These are phyloP conservation scores for Carpatolechia fugitivella DNA, from an alignment of 2,888 invertebrate genomes.

Conservation along the genomic window DNA sequence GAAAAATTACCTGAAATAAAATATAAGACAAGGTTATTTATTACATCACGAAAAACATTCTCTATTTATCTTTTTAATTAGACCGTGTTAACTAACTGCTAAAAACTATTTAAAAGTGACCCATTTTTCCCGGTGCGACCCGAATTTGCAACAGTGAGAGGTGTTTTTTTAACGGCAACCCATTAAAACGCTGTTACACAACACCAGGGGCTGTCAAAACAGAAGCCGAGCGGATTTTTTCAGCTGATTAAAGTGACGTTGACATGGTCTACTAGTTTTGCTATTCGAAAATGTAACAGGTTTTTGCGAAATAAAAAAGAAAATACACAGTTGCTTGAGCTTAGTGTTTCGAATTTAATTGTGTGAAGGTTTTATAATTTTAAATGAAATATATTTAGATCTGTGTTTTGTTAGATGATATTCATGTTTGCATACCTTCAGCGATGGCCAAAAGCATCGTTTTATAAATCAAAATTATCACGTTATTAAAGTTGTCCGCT, in stretches of 20 bases:
- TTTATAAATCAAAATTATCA: neutral
- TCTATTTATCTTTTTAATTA: conserved; percentile 51
- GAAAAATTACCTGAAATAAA: conserved; percentile 62
- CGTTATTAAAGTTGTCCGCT: neutral
- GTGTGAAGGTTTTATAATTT: conserved; percentile 6
- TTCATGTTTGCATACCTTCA: neutral
- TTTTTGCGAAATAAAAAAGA: conserved; percentile 16
- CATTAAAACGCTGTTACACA: conserved; percentile 67
- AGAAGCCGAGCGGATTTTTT: conserved; percentile 47
- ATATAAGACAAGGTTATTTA: conserved; percentile 48
- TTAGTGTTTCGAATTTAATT: neutral
- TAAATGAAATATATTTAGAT: neutral
- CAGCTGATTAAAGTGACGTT: conserved; percentile 37
- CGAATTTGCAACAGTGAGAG: conserved; percentile 62
- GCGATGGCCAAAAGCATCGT: neutral
- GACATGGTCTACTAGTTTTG: conserved; percentile 41
- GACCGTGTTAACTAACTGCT: conserved; percentile 66
- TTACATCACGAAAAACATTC: conserved; percentile 11
- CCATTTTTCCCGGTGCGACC: conserved; percentile 63
- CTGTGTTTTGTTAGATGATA: neutral
- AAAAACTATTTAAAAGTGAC: conserved; percentile 68
- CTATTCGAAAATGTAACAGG: conserved; percentile 45
- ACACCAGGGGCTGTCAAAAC: conserved; percentile 60
- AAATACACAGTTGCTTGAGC: neutral
- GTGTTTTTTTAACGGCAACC: conserved; percentile 50